Percentiles rank a stretch among this genome's conserved stretches.
These are phyloP conservation scores for Gorsachius magnificus DNA, from an alignment of 2,797 vertebrate genomes.

Conservation along the genomic window DNA sequence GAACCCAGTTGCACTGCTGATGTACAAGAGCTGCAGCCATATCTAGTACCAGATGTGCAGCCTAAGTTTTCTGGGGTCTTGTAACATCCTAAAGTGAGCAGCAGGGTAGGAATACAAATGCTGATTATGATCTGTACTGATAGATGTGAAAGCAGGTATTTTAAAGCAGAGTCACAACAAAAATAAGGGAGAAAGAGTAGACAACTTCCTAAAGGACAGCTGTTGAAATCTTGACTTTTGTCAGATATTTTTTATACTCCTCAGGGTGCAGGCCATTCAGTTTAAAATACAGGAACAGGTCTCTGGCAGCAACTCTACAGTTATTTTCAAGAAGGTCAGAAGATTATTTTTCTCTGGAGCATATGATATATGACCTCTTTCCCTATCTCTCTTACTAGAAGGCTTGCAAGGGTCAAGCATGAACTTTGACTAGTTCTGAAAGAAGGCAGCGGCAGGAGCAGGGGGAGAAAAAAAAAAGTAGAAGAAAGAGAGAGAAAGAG, in stretches of 20 bases:
- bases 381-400: not conserved
- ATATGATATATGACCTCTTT: not conserved
- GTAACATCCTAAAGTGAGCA: not conserved
- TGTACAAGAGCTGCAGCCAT: not conserved
- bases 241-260: not conserved
- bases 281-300: not conserved
- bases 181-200: not conserved
- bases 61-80: not conserved
- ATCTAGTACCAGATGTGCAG: not conserved
- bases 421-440: not conserved
- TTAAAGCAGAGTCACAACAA: not conserved
- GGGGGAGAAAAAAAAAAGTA: no score
- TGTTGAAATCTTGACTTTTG: not conserved
- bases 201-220: not conserved
- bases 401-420: not conserved
- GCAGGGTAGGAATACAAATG: not conserved
- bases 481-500: no score
- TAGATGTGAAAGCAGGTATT: not conserved
- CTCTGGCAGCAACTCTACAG: not conserved
- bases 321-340: constrained; percentile 35
- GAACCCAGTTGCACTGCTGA: not conserved
- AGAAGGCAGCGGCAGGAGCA: not conserved
- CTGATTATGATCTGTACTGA: not conserved
- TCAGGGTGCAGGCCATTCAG: not conserved
- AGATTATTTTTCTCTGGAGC: not conserved